A percentile compares a stretch with the other conserved stretches of the same genome.
phyloP scores from a whole-genome alignment of 2,113 vertebrate genomes.

The Haemorhous mexicanus region DNA sequence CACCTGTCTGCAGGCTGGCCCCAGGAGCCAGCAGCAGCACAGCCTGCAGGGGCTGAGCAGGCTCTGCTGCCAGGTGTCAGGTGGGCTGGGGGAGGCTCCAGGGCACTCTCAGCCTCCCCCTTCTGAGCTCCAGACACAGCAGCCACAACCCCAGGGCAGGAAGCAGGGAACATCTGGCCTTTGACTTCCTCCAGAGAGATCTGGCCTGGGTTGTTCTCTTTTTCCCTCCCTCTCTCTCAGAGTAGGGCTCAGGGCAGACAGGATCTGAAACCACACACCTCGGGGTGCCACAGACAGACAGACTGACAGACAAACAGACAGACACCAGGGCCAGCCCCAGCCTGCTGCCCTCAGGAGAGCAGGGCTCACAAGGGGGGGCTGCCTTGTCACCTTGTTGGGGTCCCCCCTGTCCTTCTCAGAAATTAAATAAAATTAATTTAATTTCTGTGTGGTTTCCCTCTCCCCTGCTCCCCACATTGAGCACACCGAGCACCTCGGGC shows the following conservation, averaged over 20 bases:
- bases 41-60: not conserved
- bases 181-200: constrained; percentile 45
- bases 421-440: not conserved
- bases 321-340: not conserved
- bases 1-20: not conserved
- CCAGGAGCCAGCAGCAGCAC: not conserved
- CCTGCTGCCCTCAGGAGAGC: not conserved
- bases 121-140: constrained; percentile 61
- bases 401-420: not conserved
- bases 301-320: not conserved
- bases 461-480: not conserved
- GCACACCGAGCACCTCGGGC: not conserved
- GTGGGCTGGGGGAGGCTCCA: constrained; percentile 42
- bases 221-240: not conserved
- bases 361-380: not conserved
- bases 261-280: constrained; percentile 37
- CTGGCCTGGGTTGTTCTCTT: not conserved
- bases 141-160: constrained; percentile 69
- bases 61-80: constrained; percentile 1
- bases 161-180: constrained; percentile 67
- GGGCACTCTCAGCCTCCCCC: constrained; percentile 53
- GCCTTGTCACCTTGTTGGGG: not conserved
- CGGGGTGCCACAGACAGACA: not conserved
- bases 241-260: not conserved
- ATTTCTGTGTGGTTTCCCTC: not conserved